phyloP scores from a whole-genome alignment of 1,140 invertebrate species.

The Drosophila navojoa region DNA sequence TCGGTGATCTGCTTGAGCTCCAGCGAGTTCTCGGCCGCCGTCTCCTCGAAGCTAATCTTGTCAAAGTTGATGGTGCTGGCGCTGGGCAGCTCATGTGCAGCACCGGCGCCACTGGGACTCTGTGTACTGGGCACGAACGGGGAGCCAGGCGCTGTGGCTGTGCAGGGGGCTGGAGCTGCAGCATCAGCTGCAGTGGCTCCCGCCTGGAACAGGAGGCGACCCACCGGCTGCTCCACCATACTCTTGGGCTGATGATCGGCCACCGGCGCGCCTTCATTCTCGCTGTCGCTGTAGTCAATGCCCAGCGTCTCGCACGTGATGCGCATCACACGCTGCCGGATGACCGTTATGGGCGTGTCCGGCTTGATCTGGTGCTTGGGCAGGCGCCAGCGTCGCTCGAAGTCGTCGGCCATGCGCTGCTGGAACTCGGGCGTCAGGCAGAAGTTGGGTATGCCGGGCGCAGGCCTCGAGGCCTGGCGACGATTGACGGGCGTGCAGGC shows the following conservation, averaged over 20 bases:
- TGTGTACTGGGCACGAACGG: constrained; percentile 54
- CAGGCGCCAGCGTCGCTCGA: constrained; percentile 76
- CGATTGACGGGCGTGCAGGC: constrained; percentile 72
- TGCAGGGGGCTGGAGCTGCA: too few species aligned
- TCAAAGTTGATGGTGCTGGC: constrained; percentile 74
- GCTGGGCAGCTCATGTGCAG: constrained; percentile 8
- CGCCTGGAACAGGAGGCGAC: constrained; percentile 42
- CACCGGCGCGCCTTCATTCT: background rate
- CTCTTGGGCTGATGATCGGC: background rate
- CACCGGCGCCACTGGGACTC: constrained; percentile 24
- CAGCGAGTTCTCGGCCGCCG: constrained; percentile 38
- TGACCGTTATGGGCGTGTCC: constrained; percentile 73
- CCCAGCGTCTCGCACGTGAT: constrained; percentile 76
- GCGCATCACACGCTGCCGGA: constrained; percentile 67
- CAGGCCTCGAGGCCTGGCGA: constrained; percentile 35
- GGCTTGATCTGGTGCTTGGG: constrained; percentile 71
- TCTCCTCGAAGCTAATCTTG: constrained; percentile 80
- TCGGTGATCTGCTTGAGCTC: constrained; percentile 77
- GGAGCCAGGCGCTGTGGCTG: background rate
- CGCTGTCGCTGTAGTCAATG: constrained; percentile 55
- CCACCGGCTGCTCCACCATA: constrained; percentile 2
- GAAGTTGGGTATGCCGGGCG: constrained; percentile 74
- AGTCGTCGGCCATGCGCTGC: constrained; percentile 77
- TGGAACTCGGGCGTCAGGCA: constrained; percentile 76
- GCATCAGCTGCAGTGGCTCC: background rate